These are phyloP conservation scores for Phragmatobia fuliginosa DNA, from an alignment of 2,888 invertebrate genomes.

Conservation along the genomic window DNA sequence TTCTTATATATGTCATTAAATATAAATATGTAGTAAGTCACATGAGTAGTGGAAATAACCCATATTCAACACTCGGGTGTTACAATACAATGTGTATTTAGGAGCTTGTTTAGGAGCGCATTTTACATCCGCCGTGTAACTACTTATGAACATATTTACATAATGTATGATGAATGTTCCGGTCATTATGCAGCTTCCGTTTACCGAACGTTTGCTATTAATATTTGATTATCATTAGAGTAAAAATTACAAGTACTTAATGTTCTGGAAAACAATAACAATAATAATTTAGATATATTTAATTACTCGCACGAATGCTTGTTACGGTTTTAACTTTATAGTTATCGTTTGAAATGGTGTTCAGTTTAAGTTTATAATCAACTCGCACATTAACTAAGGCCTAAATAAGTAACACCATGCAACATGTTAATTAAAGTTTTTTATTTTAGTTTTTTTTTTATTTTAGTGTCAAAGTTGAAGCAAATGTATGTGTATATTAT, in stretches of 20 bases:
- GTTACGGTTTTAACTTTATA: background rate
- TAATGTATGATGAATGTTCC: constrained; percentile 41
- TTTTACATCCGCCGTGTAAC: constrained; percentile 49
- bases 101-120: constrained; percentile 40
- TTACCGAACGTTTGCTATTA: constrained; percentile 35
- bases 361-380: background rate
- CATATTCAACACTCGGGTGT: background rate
- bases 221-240: constrained; percentile 23
- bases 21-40: background rate
- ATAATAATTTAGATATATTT: background rate
- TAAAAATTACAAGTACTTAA: background rate
- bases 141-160: constrained; percentile 34
- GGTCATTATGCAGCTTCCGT: constrained; percentile 35
- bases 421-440: too few relatives aligned
- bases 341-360: background rate
- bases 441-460: too few relatives aligned
- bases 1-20: too few relatives aligned
- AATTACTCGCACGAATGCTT: background rate
- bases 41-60: background rate
- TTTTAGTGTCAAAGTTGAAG: too few relatives aligned
- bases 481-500: too few relatives aligned
- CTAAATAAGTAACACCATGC: too few relatives aligned
- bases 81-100: constrained; percentile 40
- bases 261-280: background rate
- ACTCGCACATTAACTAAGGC: background rate